A percentile compares a stretch with the other conserved stretches of the same genome.
Evolutionary conservation across 2,113 vertebrate genomes (phyloP).

Genomic region (Aythya baeri): DNA sequence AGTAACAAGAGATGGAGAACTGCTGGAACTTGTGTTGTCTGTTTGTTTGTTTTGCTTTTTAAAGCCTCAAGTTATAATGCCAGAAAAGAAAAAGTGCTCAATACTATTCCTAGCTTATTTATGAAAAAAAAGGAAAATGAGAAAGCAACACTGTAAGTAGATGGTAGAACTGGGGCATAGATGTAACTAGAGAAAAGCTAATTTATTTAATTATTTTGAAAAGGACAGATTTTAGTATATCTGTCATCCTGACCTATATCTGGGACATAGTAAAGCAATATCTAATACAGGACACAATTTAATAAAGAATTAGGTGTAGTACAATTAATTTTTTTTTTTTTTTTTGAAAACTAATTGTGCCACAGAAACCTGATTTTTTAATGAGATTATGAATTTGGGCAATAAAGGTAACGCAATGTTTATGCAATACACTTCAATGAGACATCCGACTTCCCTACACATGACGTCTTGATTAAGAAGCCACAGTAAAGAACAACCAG

Average conservation of each 20-base stretch:
- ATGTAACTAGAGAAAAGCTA: not conserved
- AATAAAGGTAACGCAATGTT: not conserved
- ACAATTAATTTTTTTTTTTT: not conserved
- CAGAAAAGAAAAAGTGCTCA: not conserved
- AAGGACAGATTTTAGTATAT: not conserved
- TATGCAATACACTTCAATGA: not conserved
- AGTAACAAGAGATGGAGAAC: not conserved
- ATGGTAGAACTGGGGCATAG: not conserved
- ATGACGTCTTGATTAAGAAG: not conserved
- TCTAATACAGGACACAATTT: not conserved
- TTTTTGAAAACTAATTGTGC: not conserved
- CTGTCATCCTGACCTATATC: not conserved
- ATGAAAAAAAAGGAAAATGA: not conserved
- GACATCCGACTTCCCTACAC: not conserved
- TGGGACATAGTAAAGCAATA: not conserved
- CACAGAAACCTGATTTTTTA: not conserved
- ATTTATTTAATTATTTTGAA: too few species aligned
- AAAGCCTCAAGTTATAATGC: not conserved
- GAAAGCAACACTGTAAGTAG: not conserved
- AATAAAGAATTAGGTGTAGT: not conserved
- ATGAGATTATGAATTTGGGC: not conserved
- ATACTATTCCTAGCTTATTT: not conserved
- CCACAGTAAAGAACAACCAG: not conserved
- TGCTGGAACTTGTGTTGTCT: fast-evolving
- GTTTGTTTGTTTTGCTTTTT: too few species aligned